Conservation (phyloP, 2,113 vertebrate species). For the Forbesichthys agassizii region DNA sequence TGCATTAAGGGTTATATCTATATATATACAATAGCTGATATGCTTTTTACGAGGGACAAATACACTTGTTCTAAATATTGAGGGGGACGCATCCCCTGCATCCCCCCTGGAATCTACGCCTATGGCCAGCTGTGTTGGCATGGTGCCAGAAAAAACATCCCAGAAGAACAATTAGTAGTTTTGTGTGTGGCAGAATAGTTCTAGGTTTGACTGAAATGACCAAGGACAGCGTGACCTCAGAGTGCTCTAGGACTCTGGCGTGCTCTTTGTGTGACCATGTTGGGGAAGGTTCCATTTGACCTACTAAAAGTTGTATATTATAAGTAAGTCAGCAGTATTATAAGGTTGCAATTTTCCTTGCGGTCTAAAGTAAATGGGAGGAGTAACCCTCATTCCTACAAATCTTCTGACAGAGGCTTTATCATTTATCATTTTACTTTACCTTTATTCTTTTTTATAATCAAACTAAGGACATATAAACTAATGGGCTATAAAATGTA, state of each 20-base stretch:
- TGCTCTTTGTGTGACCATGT: constrained; percentile 12
- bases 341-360: constrained; percentile 15
- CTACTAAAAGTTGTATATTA: constrained; percentile 7
- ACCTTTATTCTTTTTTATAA: background rate
- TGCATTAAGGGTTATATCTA: too few relatives aligned
- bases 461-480: background rate
- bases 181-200: constrained; percentile 33
- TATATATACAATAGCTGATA: too few relatives aligned
- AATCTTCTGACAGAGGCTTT: background rate
- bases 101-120: constrained; percentile 3
- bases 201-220: constrained; percentile 35
- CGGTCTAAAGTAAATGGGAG: background rate
- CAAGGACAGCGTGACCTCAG: constrained; percentile 32
- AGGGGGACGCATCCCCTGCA: too few relatives aligned
- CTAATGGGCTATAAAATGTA: background rate
- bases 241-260: constrained; percentile 27
- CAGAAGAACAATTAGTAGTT: constrained; percentile 42
- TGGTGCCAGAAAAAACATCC: constrained; percentile 59
- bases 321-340: too few relatives aligned
- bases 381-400: background rate
- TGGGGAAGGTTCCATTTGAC: constrained; percentile 14
- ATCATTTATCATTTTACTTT: background rate
- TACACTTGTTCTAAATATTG: too few relatives aligned
- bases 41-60: too few relatives aligned
- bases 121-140: constrained; percentile 62